Percentiles rank a stretch among this genome's conserved stretches.
Evolutionary conservation across 2,113 vertebrate species (phyloP).

Genomic region (Callaeas wilsoni): DNA sequence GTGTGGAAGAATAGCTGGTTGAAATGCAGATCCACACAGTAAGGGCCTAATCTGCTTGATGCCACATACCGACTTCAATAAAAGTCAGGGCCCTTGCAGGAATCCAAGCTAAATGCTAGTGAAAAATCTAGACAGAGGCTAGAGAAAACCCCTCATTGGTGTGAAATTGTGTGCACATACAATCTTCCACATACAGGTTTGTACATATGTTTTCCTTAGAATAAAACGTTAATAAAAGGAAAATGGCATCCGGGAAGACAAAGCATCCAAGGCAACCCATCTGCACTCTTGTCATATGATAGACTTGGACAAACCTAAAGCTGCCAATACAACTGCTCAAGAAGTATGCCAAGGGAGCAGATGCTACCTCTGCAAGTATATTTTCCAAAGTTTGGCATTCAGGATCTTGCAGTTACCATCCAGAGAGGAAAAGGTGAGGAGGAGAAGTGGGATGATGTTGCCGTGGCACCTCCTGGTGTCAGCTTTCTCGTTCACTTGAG

Average conservation of each 20-base stretch:
- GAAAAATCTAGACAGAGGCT: background rate
- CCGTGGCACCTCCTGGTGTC: conserved; percentile 41
- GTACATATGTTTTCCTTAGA: conserved; percentile 25
- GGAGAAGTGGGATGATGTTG: conserved; percentile 36
- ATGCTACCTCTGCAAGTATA: conserved; percentile 58
- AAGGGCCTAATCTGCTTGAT: conserved; percentile 48
- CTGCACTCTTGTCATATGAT: conserved; percentile 41
- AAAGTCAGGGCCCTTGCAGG: conserved; percentile 15
- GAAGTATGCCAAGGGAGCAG: conserved; percentile 41
- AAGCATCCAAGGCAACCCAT: conserved; percentile 35
- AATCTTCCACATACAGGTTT: background rate
- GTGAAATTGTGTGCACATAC: background rate
- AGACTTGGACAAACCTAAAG: conserved; percentile 10
- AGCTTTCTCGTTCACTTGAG: background rate
- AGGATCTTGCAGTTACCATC: conserved; percentile 17
- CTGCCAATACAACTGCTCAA: conserved; percentile 52
- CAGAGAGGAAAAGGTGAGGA: conserved; percentile 42
- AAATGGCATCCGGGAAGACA: background rate
- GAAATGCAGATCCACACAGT: conserved; percentile 54
- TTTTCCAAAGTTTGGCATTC: conserved; percentile 41
- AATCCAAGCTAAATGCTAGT: conserved; percentile 4
- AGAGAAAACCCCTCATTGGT: background rate
- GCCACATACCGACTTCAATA: background rate
- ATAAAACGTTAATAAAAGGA: background rate
- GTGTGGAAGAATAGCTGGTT: conserved; percentile 41